Conservation (phyloP, 1,140 invertebrate genomes). For the Brachionus manjavacas region DNA sequence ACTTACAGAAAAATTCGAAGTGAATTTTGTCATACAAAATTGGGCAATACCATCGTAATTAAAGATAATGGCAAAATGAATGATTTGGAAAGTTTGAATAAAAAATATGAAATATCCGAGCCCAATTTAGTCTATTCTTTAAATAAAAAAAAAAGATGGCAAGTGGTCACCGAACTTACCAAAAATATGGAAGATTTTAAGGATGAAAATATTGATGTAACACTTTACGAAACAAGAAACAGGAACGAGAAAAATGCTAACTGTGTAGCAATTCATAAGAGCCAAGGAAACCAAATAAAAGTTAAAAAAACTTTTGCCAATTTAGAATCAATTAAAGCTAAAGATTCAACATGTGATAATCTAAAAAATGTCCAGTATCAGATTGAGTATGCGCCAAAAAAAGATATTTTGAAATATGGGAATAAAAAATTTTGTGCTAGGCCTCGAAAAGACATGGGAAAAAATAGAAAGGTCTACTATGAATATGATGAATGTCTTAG, state of each 20-base stretch:
- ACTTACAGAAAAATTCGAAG: neutral
- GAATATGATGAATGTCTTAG: neutral
- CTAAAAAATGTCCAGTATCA: neutral
- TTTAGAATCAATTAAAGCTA: conserved; percentile 11
- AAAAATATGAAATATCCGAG: neutral
- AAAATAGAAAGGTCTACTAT: neutral
- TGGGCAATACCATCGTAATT: neutral
- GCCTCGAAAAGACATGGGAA: too few species aligned
- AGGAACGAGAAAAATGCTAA: conserved; percentile 27
- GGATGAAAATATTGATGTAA: conserved; percentile 22
- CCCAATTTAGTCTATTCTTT: neutral
- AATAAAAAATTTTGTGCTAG: neutral
- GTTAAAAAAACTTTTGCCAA: conserved; percentile 24
- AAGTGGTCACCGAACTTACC: neutral
- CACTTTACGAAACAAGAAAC: conserved; percentile 7
- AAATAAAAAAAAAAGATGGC: conserved; percentile 35
- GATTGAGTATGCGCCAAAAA: conserved; percentile 14
- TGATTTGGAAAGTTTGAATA: neutral
- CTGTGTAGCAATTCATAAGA: conserved; percentile 12
- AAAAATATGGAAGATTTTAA: neutral
- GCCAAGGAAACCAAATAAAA: neutral
- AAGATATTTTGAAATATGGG: conserved; percentile 1
- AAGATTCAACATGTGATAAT: neutral
- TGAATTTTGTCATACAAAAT: neutral
- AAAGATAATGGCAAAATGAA: conserved; percentile 2